phyloP scores from a whole-genome alignment of 2,888 invertebrate genomes.

The Cerceris ruficornis region DNA sequence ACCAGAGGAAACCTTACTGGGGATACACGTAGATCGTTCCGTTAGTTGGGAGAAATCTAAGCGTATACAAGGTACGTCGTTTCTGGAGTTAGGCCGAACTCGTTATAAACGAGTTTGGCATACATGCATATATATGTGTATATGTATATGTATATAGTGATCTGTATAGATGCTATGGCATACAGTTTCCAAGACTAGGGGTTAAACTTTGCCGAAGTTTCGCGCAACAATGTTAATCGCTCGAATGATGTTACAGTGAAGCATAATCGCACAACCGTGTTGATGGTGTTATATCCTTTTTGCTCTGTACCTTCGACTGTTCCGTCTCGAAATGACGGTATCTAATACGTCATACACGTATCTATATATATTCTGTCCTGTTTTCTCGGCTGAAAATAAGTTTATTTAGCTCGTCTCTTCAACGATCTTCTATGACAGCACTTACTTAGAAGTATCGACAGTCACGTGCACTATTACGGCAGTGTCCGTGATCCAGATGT shows the following conservation, averaged over 20 bases:
- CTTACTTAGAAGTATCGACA: conserved; percentile 1
- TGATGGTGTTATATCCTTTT: neutral
- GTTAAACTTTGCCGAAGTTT: conserved; percentile 12
- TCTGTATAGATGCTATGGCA: neutral
- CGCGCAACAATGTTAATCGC: conserved; percentile 47
- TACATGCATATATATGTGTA: conserved; percentile 4
- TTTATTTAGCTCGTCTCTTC: neutral
- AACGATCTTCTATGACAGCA: conserved; percentile 21
- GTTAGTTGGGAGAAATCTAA: conserved; percentile 37
- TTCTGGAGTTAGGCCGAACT: conserved; percentile 40
- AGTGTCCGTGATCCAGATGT: conserved; percentile 7
- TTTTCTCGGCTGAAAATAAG: too few species aligned
- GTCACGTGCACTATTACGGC: neutral
- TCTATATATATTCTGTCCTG: too few species aligned
- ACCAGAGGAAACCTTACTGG: neutral
- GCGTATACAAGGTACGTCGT: conserved; percentile 42
- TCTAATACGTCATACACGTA: too few species aligned
- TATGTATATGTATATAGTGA: neutral
- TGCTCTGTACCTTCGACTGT: too few species aligned
- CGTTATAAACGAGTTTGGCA: conserved; percentile 26
- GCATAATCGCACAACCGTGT: conserved; percentile 3
- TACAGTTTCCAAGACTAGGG: conserved; percentile 6
- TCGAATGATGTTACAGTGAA: conserved; percentile 8
- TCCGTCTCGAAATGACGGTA: too few species aligned
- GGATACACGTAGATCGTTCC: conserved; percentile 18